A percentile compares a stretch with the other conserved stretches of the same genome.
phyloP scores from a whole-genome alignment of 2,888 invertebrate species.

The Cephus rjabovi region DNA sequence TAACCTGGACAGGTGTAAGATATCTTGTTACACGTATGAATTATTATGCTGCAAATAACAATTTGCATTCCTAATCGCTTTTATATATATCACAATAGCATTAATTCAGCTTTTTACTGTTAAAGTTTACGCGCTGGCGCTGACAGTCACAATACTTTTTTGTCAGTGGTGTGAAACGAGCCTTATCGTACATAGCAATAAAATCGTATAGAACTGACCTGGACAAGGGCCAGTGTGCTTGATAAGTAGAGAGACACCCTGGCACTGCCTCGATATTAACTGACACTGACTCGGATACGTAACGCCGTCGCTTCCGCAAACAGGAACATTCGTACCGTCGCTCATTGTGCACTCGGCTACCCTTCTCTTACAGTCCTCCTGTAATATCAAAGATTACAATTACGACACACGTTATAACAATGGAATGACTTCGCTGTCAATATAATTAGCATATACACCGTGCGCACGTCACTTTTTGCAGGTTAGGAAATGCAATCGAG shows the following conservation, averaged over 20 bases:
- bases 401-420: background rate
- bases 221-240: constrained; percentile 81
- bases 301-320: constrained; percentile 85
- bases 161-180: background rate
- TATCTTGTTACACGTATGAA: background rate
- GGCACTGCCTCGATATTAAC: constrained; percentile 81
- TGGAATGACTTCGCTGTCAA: background rate
- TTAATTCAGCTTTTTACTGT: background rate
- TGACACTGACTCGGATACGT: constrained; percentile 87
- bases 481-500: background rate
- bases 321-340: constrained; percentile 63
- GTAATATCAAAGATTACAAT: constrained; percentile 24
- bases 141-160: background rate
- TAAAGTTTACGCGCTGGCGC: background rate
- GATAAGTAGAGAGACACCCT: constrained; percentile 77
- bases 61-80: background rate
- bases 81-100: background rate
- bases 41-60: background rate
- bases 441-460: background rate
- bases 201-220: constrained; percentile 68
- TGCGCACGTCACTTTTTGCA: background rate
- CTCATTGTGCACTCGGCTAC: constrained; percentile 58
- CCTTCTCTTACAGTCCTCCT: constrained; percentile 62
- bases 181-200: background rate
- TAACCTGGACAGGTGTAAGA: background rate